These are phyloP conservation scores for Mercenaria mercenaria DNA, from an alignment of 1,140 invertebrate genomes.

Conservation along the genomic window DNA sequence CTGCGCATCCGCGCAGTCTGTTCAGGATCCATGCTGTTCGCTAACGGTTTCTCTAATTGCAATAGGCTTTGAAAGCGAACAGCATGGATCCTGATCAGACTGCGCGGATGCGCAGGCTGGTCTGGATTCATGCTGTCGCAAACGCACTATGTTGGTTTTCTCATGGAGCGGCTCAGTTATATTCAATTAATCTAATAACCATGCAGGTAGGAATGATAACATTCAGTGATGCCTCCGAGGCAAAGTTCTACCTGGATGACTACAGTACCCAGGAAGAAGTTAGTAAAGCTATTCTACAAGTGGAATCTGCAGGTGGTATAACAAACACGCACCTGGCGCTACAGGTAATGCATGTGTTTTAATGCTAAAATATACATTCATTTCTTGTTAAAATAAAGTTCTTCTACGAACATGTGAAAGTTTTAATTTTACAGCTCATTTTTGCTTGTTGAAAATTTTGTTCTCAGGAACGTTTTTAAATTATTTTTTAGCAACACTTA, in stretches of 20 bases:
- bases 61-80: too few species aligned
- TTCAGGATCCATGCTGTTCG: too few species aligned
- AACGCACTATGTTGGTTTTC: too few species aligned
- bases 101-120: too few species aligned
- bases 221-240: neutral
- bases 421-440: neutral
- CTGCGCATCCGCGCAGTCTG: too few species aligned
- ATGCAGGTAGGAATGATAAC: neutral
- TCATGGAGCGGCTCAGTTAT: too few species aligned
- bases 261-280: neutral
- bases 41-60: too few species aligned
- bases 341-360: constrained; percentile 18
- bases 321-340: constrained; percentile 53
- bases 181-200: too few species aligned
- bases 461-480: neutral
- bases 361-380: neutral
- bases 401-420: neutral
- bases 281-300: neutral
- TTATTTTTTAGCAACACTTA: too few species aligned
- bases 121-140: too few species aligned
- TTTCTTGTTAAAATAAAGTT: neutral
- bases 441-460: neutral
- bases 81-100: too few species aligned
- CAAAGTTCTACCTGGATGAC: constrained; percentile 14
- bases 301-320: neutral